Conservation (phyloP, 2,113 vertebrate genomes). For the Gymnorhina tibicen region DNA sequence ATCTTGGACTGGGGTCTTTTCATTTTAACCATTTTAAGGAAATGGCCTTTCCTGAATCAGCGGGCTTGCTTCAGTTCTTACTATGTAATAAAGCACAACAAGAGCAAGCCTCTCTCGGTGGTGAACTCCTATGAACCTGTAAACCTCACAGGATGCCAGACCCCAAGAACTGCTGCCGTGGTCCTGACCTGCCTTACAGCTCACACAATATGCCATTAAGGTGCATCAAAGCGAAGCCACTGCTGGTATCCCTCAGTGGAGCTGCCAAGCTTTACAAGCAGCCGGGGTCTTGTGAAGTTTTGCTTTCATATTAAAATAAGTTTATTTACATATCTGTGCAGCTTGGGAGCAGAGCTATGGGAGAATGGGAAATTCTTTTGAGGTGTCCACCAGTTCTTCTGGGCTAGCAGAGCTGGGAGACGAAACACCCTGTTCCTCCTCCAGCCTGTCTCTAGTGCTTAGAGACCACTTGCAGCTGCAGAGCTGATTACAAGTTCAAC, state of each 20-base stretch:
- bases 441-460: neutral
- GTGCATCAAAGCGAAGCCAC: constrained; percentile 20
- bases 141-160: neutral
- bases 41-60: constrained; percentile 33
- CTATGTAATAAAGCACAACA: neutral
- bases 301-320: constrained; percentile 44
- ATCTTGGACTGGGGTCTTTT: constrained; percentile 58
- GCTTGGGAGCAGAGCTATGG: neutral
- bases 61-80: constrained; percentile 2
- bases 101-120: neutral
- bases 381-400: constrained; percentile 10
- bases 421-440: neutral
- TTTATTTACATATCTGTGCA: constrained; percentile 48
- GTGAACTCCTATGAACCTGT: neutral
- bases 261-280: constrained; percentile 53
- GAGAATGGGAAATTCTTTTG: constrained; percentile 7
- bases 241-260: neutral
- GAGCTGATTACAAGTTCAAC: neutral
- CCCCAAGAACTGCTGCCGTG: neutral
- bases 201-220: neutral
- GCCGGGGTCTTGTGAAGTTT: constrained; percentile 41
- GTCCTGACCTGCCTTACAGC: neutral
- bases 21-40: constrained; percentile 64
- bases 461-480: constrained; percentile 19
- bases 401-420: neutral